These are phyloP conservation scores for Ochropleura leucogaster DNA, from an alignment of 2,888 invertebrate species.

Conservation along the genomic window DNA sequence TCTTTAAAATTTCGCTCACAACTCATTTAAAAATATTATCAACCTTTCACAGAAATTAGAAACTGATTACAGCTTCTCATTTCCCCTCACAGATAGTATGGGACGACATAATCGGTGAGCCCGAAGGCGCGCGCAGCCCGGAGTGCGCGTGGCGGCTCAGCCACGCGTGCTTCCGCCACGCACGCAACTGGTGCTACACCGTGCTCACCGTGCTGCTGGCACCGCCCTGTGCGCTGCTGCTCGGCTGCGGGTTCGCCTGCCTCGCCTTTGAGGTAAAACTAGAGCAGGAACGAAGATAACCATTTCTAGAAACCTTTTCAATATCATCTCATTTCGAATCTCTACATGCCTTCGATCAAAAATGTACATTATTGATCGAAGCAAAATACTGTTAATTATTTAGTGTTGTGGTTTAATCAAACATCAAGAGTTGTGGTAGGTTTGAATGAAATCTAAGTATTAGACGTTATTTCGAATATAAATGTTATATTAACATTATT, in stretches of 20 bases:
- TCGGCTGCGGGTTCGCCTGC: conserved; percentile 93
- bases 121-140: conserved; percentile 92
- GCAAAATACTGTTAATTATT: not conserved
- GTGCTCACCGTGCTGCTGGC: conserved; percentile 92
- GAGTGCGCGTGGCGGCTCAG: conserved; percentile 93
- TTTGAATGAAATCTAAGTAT: not conserved
- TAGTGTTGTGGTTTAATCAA: not conserved
- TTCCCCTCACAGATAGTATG: conserved; percentile 90
- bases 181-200: conserved; percentile 93
- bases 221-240: conserved; percentile 92
- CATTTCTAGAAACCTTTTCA: not conserved
- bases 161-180: conserved; percentile 91
- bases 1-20: too few relatives aligned
- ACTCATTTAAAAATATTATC: not conserved
- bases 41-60: not conserved
- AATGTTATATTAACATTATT: not conserved
- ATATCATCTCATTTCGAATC: not conserved
- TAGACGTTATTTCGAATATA: not conserved
- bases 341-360: not conserved
- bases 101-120: conserved; percentile 94
- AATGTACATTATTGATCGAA: too few relatives aligned
- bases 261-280: conserved; percentile 92
- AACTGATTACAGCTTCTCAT: not conserved
- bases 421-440: not conserved
- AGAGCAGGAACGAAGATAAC: not conserved